Base-by-base conservation (phyloP, 30 jellyfish, hydroid and myxozoan genomes). In the Turritopsis rubra region DNA sequence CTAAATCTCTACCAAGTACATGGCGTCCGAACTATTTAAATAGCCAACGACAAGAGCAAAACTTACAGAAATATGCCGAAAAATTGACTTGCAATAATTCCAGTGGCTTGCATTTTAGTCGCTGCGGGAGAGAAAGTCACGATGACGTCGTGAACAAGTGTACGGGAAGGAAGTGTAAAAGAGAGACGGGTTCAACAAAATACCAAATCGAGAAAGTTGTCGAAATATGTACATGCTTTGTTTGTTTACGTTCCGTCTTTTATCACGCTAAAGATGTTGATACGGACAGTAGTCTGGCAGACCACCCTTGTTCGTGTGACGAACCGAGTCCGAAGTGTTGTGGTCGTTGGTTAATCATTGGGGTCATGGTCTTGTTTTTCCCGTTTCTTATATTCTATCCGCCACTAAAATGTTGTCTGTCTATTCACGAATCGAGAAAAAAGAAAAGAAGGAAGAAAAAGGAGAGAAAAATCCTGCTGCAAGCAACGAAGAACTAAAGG, bases 211-310 rank as follows among this genome's bases (percentile, higher is more conserved):
- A 82, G 29, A 82, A 71, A 65, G 88, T 77, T 54, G 71, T 82
- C 3, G 88, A 82, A 29, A 24, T 82, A 66, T 41, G 88, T 26
- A 82, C 88, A 4, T 82, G 88, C 60, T 82, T 82, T 31, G 85
- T 82, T 65, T 82, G 88, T 72, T 65, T 82, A 73, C 88, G 88
- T 71, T 82, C 88, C 29, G 88, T 86, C 16, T 54, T 82, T 82
- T 82, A 82, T 28, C 88, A 66, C 68, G 41, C 85, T 0, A 53
- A 82, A 29, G 88, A 82, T 4, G 86, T 21, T 8, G 88, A 82
- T 65, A 85, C 70, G 52, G 71, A 66, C 28, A 68, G 26, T 28
- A 82, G 86, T 71, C 29, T 31, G 23, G 86, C 71, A 28, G 88
- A 82, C 29, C 87, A 82, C 31, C 88, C 88, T 25, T 82, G 88